Base-by-base conservation (phyloP, 2,888 invertebrate genomes). In the Zaprionus bogoriensis region DNA sequence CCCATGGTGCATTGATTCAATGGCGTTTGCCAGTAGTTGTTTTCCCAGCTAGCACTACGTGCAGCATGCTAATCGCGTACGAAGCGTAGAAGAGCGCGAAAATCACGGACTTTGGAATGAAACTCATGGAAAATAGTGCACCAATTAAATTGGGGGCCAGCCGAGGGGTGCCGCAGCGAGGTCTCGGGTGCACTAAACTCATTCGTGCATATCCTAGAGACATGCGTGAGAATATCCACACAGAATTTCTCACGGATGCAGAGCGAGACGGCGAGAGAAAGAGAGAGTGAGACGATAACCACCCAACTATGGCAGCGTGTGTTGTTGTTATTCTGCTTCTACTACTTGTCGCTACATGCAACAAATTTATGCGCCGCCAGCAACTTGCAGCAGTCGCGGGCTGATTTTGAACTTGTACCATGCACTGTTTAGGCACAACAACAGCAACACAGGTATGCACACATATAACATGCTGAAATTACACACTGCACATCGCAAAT, bases 151-250 rank as follows among this genome's bases (percentile, higher is more conserved):
- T 77, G 66, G 67, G 44, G 27, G 6, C 14, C n/a, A 22, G 51
- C 44, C 39, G n/a, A 30, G 4, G 12, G 30, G 30, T 30, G n/a
- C 12, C 32, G 36, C 9, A 50, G 64, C 38, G 51, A 19, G 42
- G n/a, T n/a, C n/a, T n/a, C n/a, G n/a, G n/a, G 47, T 17, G 48
- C 39, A 44, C 44, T 36, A 66, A 71, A 85, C 73, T 87, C 84
- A 88, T 79, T 89, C 88, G 87, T 89, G 82, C 89, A 83, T 89
- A 76, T 87, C 89, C 83, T 79, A 74, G 75, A 86, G 86, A 84
- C 88, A 88, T 89, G 89, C 89, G 89, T 89, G 90, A 89, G 90
- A 89, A 89, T 86, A 79, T 72, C 66, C 75, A 68, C 68, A 64
- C 62, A 72, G 67, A 73, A 80, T 59, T 82, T 87, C 87, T 74